Conservation (phyloP, 2,113 vertebrate species). For the Rana temporaria region DNA sequence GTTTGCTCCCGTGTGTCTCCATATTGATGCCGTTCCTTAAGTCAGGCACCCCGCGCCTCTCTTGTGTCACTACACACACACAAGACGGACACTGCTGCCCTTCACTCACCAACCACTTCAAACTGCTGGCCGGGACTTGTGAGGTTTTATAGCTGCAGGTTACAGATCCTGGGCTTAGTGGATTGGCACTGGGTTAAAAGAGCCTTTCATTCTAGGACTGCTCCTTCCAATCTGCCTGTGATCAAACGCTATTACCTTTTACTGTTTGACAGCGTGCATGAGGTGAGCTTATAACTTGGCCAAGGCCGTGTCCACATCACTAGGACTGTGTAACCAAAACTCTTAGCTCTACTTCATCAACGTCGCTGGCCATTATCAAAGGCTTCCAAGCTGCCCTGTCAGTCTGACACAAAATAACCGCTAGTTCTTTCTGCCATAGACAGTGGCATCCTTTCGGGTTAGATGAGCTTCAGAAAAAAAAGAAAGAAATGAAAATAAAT, state of each 20-base stretch:
- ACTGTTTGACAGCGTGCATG: conserved; percentile 38
- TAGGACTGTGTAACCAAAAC: conserved; percentile 21
- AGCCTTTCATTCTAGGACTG: conserved; percentile 41
- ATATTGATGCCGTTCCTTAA: neutral
- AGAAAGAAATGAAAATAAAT: neutral
- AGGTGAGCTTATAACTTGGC: conserved; percentile 42
- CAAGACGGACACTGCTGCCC: conserved; percentile 9
- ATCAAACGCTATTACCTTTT: conserved; percentile 42
- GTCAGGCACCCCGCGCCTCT: neutral
- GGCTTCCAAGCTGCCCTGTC: conserved; percentile 17
- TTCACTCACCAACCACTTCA: conserved; percentile 46
- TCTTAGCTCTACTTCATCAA: conserved; percentile 31
- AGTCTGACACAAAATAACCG: neutral
- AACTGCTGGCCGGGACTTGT: neutral
- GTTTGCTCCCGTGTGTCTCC: neutral
- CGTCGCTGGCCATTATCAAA: neutral
- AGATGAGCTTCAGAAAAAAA: neutral
- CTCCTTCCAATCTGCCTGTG: conserved; percentile 32
- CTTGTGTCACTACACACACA: neutral
- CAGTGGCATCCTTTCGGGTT: neutral
- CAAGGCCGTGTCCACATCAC: conserved; percentile 33
- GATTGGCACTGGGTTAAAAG: conserved; percentile 47
- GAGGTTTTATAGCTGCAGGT: conserved; percentile 21
- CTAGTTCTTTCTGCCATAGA: neutral
- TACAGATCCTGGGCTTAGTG: conserved; percentile 22